Conservation (phyloP, 2,888 invertebrate species). For the Macrophya annulata region DNA sequence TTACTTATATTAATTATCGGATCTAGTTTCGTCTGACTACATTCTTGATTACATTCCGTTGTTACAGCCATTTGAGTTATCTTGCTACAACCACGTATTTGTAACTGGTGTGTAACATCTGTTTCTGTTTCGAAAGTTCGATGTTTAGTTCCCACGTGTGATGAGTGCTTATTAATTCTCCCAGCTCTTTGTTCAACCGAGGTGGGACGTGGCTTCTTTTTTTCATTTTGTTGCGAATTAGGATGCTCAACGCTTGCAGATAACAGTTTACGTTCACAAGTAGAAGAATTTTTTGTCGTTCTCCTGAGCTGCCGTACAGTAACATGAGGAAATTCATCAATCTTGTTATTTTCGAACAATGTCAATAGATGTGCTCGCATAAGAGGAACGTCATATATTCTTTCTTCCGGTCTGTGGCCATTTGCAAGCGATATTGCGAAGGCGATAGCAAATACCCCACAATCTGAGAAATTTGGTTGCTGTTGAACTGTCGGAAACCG, state of each 20-base stretch:
- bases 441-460: conserved; percentile 52
- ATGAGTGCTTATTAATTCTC: neutral
- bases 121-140: neutral
- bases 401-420: conserved; percentile 1
- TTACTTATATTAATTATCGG: neutral
- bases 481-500: conserved; percentile 17
- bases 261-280: neutral
- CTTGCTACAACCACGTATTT: neutral
- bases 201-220: neutral
- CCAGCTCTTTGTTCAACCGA: neutral
- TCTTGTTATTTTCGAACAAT: conserved; percentile 42
- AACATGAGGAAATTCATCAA: conserved; percentile 55
- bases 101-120: neutral
- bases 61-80: neutral
- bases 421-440: conserved; percentile 44
- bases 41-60: neutral
- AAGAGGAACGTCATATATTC: conserved; percentile 21
- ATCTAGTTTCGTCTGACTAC: too few species aligned
- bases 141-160: too few species aligned
- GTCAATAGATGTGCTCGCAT: conserved; percentile 58
- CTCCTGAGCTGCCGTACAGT: neutral
- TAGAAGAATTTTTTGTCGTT: neutral
- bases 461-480: conserved; percentile 43
- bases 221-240: too few species aligned
- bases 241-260: neutral